Percentiles rank a stretch among this genome's conserved stretches.
phyloP scores from a whole-genome alignment of 2,888 invertebrate genomes.

The Cylindroiulus punctatus region DNA sequence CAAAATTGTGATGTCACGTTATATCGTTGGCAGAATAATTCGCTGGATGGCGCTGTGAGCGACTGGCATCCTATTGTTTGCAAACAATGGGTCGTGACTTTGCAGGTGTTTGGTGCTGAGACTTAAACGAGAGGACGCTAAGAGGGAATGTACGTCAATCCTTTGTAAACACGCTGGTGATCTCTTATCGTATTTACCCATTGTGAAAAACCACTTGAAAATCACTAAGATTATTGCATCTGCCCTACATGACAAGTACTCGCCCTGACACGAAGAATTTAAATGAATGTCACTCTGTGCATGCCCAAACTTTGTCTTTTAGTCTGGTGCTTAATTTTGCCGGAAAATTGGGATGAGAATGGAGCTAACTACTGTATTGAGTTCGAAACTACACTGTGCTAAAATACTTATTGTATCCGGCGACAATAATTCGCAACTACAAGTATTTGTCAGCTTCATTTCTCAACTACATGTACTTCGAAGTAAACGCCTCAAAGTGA shows the following conservation, averaged over 20 bases:
- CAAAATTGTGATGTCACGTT: not conserved
- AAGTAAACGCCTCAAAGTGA: not conserved
- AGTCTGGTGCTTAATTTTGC: not conserved
- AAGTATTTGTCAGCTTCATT: no score
- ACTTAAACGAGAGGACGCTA: not conserved
- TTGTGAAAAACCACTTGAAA: not conserved
- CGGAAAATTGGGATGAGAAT: not conserved
- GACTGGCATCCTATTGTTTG: not conserved
- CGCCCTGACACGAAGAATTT: not conserved
- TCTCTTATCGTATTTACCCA: not conserved
- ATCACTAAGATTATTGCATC: slow-evolving; percentile 22
- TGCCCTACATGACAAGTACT: not conserved
- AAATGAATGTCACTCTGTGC: not conserved
- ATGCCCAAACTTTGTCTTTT: not conserved
- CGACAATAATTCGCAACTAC: no score
- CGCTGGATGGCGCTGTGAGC: not conserved
- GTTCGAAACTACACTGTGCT: no score
- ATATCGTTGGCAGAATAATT: not conserved
- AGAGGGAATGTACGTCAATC: not conserved
- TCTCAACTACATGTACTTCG: not conserved
- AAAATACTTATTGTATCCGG: no score
- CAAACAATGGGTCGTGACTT: slow-evolving; percentile 7
- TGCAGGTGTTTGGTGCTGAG: slow-evolving; percentile 4
- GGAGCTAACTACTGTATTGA: no score
- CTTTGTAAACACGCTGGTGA: not conserved